Evolutionary conservation across 2,113 vertebrate genomes (phyloP).

Genomic region (Gambusia holbrooki): DNA sequence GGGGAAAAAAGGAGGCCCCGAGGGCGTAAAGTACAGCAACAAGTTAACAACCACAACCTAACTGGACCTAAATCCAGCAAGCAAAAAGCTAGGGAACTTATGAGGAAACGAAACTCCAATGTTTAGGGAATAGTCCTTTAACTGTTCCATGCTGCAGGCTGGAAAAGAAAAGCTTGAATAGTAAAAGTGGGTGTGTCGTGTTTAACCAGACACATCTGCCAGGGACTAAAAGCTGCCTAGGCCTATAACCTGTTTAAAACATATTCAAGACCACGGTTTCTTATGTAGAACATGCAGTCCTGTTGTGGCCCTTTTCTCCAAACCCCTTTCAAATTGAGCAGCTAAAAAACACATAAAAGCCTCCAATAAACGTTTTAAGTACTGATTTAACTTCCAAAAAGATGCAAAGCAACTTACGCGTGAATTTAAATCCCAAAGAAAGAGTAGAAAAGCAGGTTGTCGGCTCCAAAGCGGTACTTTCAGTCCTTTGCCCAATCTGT

Average conservation of each 20-base stretch:
- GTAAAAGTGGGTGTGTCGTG: not conserved
- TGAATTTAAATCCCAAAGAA: not conserved
- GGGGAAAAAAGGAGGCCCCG: too few relatives aligned
- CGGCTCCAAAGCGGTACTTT: too few relatives aligned
- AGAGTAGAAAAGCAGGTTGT: not conserved
- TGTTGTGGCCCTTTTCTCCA: not conserved
- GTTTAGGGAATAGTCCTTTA: too few relatives aligned
- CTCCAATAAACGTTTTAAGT: not conserved
- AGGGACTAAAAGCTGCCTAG: too few relatives aligned
- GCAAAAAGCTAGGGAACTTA: not conserved
- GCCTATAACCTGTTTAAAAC: too few relatives aligned
- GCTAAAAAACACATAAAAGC: not conserved
- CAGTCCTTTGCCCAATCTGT: constrained; percentile 1
- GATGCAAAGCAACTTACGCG: not conserved
- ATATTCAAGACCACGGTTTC: not conserved
- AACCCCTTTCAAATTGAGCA: not conserved
- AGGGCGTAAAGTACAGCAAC: not conserved
- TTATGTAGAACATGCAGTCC: not conserved
- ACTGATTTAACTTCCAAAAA: not conserved
- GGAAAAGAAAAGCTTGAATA: not conserved
- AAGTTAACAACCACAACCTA: not conserved
- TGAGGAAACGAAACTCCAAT: too few relatives aligned
- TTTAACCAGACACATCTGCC: not conserved
- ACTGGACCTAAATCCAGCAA: not conserved
- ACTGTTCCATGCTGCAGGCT: not conserved